Percentiles rank a stretch among this genome's conserved stretches.
Evolutionary conservation across 1,140 invertebrate species (phyloP).

Genomic region (Drosophila lacertosa): DNA sequence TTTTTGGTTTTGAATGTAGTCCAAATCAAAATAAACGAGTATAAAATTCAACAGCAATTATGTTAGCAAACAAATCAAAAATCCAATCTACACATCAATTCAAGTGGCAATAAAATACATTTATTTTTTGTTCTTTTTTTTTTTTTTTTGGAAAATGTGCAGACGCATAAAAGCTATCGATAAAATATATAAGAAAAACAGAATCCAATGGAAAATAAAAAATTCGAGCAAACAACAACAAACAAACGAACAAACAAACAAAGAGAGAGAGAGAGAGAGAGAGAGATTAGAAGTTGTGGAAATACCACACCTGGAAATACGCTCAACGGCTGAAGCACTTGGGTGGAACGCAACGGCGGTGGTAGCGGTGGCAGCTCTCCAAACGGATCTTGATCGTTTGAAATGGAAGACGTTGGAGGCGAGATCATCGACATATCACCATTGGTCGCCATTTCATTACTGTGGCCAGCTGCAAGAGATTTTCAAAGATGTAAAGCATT

Average conservation of each 20-base stretch:
- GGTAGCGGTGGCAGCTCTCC: conserved; percentile 84
- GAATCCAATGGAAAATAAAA: conserved; percentile 23
- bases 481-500: conserved; percentile 24
- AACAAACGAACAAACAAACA: conserved; percentile 51
- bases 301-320: conserved; percentile 85
- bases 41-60: conserved; percentile 41
- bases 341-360: conserved; percentile 84
- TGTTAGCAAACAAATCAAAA: conserved; percentile 40
- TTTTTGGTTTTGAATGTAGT: conserved; percentile 25
- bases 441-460: conserved; percentile 84
- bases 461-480: conserved; percentile 76
- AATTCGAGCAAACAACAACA: conserved; percentile 39
- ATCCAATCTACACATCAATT: conserved; percentile 49
- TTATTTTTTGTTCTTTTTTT: conserved; percentile 11
- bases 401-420: conserved; percentile 84
- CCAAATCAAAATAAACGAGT: conserved; percentile 36
- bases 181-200: conserved; percentile 30
- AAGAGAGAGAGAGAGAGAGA: conserved; percentile 34
- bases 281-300: conserved; percentile 15
- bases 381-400: conserved; percentile 84
- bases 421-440: conserved; percentile 84
- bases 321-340: conserved; percentile 84
- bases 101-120: conserved; percentile 42
- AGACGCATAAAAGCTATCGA: conserved; percentile 25
- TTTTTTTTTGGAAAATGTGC: conserved; percentile 9